Conservation (phyloP, 2,888 invertebrate genomes). For the Drosophila sordidula region DNA sequence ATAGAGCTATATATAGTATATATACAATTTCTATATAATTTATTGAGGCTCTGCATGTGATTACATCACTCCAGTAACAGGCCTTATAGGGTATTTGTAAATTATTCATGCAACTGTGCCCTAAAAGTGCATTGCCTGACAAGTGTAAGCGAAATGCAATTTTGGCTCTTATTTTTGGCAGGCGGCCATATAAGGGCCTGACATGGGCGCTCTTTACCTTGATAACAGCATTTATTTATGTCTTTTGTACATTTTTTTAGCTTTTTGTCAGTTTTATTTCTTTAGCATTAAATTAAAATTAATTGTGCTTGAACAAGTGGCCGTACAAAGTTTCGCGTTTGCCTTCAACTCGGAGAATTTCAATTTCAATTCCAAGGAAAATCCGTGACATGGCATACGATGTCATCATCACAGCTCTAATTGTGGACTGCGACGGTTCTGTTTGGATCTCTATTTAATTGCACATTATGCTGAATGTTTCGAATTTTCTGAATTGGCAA, state of each 20-base stretch:
- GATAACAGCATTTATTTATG: conserved; percentile 31
- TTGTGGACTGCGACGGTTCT: conserved; percentile 1
- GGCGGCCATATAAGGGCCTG: conserved; percentile 62
- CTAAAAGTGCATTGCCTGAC: conserved; percentile 68
- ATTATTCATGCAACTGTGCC: conserved; percentile 51
- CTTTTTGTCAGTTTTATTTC: conserved; percentile 7
- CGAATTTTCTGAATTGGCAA: conserved; percentile 57
- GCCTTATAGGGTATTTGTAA: conserved; percentile 24
- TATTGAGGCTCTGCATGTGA: conserved; percentile 12
- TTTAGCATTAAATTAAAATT: conserved; percentile 71
- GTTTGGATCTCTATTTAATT: conserved; percentile 15
- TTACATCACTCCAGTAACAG: conserved; percentile 32
- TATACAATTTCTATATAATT: conserved; percentile 19
- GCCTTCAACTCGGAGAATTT: conserved; percentile 50
- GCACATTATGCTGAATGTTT: conserved; percentile 12
- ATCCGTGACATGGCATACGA: conserved; percentile 58
- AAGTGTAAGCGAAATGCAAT: conserved; percentile 28
- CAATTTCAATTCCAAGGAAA: conserved; percentile 75
- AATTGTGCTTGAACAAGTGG: conserved; percentile 61
- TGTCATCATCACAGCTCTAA: conserved; percentile 60
- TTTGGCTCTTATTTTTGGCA: conserved; percentile 27
- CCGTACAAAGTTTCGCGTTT: conserved; percentile 67
- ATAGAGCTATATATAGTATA: conserved; percentile 3
- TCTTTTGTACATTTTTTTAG: conserved; percentile 4
- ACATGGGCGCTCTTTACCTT: conserved; percentile 64